Evolutionary conservation across 2,113 vertebrate genomes (phyloP).

Genomic region (Pteropus alecto): DNA sequence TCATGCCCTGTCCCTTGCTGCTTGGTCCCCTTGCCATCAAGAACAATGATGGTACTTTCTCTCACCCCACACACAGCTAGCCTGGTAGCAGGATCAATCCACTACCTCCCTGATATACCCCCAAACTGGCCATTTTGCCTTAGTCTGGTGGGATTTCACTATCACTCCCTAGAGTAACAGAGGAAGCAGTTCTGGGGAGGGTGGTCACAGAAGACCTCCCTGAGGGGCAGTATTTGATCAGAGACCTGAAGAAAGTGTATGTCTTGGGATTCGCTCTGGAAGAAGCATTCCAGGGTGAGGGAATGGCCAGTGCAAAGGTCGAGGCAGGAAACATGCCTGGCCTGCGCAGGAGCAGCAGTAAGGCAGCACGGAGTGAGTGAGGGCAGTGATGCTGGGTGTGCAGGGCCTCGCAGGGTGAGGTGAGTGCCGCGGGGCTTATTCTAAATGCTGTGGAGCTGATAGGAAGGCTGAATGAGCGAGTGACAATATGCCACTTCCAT

Average conservation of each 20-base stretch:
- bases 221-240: neutral
- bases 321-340: neutral
- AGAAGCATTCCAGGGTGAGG: neutral
- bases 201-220: neutral
- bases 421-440: rapidly evolving
- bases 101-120: neutral
- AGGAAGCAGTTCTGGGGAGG: neutral
- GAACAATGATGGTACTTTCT: neutral
- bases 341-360: neutral
- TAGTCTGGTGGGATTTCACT: neutral
- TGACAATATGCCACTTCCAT: neutral
- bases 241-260: neutral
- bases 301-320: neutral
- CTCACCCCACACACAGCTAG: neutral
- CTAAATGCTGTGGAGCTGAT: rapidly evolving
- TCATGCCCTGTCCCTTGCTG: neutral
- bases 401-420: rapidly evolving
- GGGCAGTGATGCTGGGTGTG: rapidly evolving
- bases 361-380: neutral
- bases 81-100: neutral
- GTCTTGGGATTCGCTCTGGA: neutral
- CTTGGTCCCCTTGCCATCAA: neutral
- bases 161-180: neutral
- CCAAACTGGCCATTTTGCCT: neutral
- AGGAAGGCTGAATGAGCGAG: neutral